Percentiles rank a stretch among this genome's conserved stretches.
phyloP scores from a whole-genome alignment of 2,113 vertebrate species.

The Scortum barcoo region DNA sequence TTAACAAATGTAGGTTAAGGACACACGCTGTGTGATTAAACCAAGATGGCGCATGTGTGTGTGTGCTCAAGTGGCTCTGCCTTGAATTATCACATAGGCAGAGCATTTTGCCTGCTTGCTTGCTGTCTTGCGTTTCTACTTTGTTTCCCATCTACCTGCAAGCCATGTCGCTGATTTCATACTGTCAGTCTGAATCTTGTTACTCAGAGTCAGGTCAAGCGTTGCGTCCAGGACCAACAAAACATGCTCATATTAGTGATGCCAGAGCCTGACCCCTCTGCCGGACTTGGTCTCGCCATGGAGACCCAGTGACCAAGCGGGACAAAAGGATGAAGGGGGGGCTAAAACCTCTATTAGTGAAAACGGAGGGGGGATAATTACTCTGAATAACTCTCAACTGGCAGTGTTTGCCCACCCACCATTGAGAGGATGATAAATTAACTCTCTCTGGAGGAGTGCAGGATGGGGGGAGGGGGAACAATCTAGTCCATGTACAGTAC shows the following conservation, averaged over 20 bases:
- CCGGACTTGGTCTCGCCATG: slow-evolving; percentile 28
- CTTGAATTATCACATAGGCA: slow-evolving; percentile 17
- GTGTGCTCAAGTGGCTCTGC: background rate
- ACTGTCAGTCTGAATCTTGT: slow-evolving; percentile 30
- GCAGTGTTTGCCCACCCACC: slow-evolving; percentile 69
- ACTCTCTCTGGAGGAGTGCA: slow-evolving; percentile 28
- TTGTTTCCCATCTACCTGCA: background rate
- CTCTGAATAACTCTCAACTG: slow-evolving; percentile 73
- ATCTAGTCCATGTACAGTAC: slow-evolving; percentile 61
- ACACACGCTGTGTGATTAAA: slow-evolving; percentile 54
- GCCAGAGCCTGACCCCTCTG: slow-evolving; percentile 28
- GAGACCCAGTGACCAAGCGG: slow-evolving; percentile 53
- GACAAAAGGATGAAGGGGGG: slow-evolving; percentile 56
- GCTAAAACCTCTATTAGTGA: slow-evolving; percentile 64
- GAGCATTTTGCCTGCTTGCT: background rate
- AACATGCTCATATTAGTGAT: slow-evolving; percentile 41
- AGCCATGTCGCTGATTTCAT: background rate
- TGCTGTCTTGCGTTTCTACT: background rate
- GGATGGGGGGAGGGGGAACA: slow-evolving; percentile 18
- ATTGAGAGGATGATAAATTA: slow-evolving; percentile 67
- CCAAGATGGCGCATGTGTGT: slow-evolving; percentile 23
- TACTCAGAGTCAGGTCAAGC: slow-evolving; percentile 25
- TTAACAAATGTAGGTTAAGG: slow-evolving; percentile 55
- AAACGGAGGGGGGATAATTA: slow-evolving; percentile 71
- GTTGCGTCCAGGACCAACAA: slow-evolving; percentile 43